Conservation (phyloP, 2,797 vertebrate genomes). For the Protosalanx chinensis region DNA sequence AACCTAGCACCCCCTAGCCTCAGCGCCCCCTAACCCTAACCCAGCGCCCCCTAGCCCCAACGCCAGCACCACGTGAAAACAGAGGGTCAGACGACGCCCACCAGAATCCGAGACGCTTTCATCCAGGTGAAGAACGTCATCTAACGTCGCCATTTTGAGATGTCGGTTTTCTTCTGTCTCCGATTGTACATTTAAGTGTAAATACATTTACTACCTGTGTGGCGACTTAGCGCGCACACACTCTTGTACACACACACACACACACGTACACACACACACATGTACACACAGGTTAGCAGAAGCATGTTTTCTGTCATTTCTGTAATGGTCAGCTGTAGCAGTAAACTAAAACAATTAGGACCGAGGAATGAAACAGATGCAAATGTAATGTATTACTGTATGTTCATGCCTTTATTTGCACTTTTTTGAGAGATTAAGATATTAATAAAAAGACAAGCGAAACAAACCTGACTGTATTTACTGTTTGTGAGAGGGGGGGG, state of each 20-base stretch:
- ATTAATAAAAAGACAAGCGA: constrained; percentile 59
- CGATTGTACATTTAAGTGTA: constrained; percentile 75
- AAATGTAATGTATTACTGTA: constrained; percentile 55
- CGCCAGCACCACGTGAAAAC: neutral
- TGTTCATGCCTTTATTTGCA: constrained; percentile 60
- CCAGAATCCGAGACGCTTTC: neutral
- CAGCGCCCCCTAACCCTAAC: constrained; percentile 37
- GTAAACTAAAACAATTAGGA: constrained; percentile 62
- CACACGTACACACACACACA: constrained; percentile 10
- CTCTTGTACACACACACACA: constrained; percentile 27
- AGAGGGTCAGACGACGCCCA: neutral
- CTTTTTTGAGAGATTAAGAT: constrained; percentile 58
- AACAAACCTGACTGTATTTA: constrained; percentile 15
- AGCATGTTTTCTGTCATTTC: constrained; percentile 56
- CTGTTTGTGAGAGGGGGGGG: neutral
- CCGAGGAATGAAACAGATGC: constrained; percentile 57
- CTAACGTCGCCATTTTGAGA: neutral
- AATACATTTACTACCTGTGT: constrained; percentile 74
- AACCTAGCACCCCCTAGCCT: constrained; percentile 1
- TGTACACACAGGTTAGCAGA: constrained; percentile 53
- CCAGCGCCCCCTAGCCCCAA: neutral
- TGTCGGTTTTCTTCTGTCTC: constrained; percentile 42
- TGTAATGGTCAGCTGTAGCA: constrained; percentile 61
- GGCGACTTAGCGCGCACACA: constrained; percentile 57
- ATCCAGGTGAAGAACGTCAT: neutral